phyloP scores from a whole-genome alignment of 2,797 vertebrate species.

The Oryzias sinensis region DNA sequence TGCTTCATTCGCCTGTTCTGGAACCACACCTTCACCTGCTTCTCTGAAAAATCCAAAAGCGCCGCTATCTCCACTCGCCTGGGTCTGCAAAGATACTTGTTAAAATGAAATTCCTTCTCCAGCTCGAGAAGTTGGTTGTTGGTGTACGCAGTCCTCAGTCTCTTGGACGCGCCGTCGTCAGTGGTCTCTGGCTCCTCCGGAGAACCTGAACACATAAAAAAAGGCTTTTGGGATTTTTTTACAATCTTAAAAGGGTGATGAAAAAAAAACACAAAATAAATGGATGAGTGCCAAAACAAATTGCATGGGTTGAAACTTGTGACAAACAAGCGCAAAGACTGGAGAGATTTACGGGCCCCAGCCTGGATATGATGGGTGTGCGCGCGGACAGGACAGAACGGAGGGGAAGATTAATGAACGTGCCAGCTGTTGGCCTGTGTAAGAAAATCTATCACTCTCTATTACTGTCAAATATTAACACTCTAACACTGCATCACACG shows the following conservation, averaged over 20 bases:
- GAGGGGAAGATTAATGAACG: slow-evolving; percentile 89
- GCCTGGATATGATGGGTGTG: slow-evolving; percentile 76
- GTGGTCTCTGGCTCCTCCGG: slow-evolving; percentile 57
- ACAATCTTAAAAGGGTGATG: slow-evolving; percentile 10
- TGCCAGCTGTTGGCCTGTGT: slow-evolving; percentile 92
- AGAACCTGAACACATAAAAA: slow-evolving; percentile 46
- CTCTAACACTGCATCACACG: slow-evolving; percentile 87
- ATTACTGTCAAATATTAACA: slow-evolving; percentile 96
- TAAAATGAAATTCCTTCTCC: slow-evolving; percentile 98
- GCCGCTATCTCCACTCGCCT: slow-evolving; percentile 93
- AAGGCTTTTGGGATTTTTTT: not conserved
- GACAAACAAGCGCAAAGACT: slow-evolving; percentile 51
- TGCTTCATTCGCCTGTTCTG: slow-evolving; percentile 98
- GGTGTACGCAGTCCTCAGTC: slow-evolving; percentile 93
- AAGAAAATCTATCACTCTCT: slow-evolving; percentile 96
- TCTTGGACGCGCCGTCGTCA: slow-evolving; percentile 80
- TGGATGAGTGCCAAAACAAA: slow-evolving; percentile 16
- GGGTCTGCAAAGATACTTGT: slow-evolving; percentile 96
- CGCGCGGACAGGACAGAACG: slow-evolving; percentile 71
- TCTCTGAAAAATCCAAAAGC: slow-evolving; percentile 92
- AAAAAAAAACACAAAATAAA: slow-evolving; percentile 14
- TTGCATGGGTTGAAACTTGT: slow-evolving; percentile 77
- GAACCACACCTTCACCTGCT: slow-evolving; percentile 98
- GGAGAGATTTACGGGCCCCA: slow-evolving; percentile 72
- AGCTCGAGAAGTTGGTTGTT: slow-evolving; percentile 97